Evolutionary conservation across 2,888 invertebrate species (phyloP).

Genomic region (Habroteleia sp.): DNA sequence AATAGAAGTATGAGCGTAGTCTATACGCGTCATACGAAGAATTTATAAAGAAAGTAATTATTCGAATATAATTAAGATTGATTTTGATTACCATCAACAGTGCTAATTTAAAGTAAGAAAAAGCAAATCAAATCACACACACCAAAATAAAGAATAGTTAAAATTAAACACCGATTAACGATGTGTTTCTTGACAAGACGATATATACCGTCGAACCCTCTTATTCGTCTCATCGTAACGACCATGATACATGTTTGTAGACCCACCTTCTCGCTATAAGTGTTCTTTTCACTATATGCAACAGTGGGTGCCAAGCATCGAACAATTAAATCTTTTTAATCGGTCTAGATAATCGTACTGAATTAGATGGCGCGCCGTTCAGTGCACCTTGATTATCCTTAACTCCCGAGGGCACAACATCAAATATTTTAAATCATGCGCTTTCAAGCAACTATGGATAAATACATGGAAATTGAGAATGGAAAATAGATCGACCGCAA

Average conservation of each 20-base stretch:
- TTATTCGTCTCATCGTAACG: conserved; percentile 64
- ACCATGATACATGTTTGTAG: conserved; percentile 67
- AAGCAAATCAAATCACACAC: background rate
- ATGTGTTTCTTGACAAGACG: conserved; percentile 62
- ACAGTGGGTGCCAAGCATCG: conserved; percentile 61
- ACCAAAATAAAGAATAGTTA: conserved; percentile 7
- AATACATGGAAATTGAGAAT: conserved; percentile 5
- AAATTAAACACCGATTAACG: conserved; percentile 42
- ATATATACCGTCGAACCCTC: conserved; percentile 66
- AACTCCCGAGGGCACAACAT: conserved; percentile 46
- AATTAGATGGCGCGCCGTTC: conserved; percentile 71
- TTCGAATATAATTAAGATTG: too few relatives aligned
- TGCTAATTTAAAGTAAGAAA: conserved; percentile 6
- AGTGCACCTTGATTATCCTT: conserved; percentile 65
- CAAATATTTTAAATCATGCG: conserved; percentile 23
- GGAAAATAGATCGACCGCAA: conserved; percentile 14
- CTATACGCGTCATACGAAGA: too few relatives aligned
- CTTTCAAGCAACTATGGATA: conserved; percentile 8
- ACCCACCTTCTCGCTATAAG: conserved; percentile 55
- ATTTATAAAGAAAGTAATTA: too few relatives aligned
- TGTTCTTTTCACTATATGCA: conserved; percentile 44
- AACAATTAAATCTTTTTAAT: conserved; percentile 80
- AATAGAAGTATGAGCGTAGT: too few relatives aligned
- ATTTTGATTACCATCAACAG: background rate
- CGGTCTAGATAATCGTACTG: conserved; percentile 76